Evolutionary conservation across 2,113 vertebrate species (phyloP).

Genomic region (Cathartes aura): DNA sequence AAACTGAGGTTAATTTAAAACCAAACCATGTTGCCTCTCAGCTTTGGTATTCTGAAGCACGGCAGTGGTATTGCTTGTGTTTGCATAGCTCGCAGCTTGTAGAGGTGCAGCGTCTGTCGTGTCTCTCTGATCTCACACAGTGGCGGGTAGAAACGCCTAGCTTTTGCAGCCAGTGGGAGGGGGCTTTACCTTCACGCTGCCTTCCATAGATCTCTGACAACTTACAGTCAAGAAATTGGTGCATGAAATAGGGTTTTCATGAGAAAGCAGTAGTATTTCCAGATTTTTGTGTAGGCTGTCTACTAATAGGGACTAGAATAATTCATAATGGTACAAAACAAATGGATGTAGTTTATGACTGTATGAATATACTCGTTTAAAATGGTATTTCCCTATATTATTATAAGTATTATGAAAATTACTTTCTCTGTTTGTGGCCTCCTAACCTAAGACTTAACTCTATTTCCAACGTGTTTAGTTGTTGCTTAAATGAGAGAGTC

Average conservation of each 20-base stretch:
- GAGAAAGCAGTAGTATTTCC: background rate
- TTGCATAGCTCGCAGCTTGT: background rate
- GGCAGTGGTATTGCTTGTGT: background rate
- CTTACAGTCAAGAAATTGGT: background rate
- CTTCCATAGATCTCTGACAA: background rate
- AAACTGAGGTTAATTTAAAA: background rate
- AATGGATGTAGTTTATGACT: background rate
- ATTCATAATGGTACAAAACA: background rate
- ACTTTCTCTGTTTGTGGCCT: background rate
- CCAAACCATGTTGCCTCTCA: background rate
- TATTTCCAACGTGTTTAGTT: background rate
- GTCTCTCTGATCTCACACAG: rapidly evolving
- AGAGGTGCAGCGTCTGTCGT: background rate
- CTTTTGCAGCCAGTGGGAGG: background rate
- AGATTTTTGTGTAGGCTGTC: background rate
- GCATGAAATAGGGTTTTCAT: background rate
- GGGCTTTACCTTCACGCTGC: background rate
- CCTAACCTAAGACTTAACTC: background rate
- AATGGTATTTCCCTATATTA: background rate
- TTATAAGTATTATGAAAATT: background rate
- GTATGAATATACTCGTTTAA: background rate
- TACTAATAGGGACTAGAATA: background rate
- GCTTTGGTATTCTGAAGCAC: background rate
- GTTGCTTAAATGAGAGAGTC: background rate
- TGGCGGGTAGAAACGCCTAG: rapidly evolving